Evolutionary conservation across 2,113 vertebrate genomes (phyloP).

Genomic region (Argyrosomus japonicus): DNA sequence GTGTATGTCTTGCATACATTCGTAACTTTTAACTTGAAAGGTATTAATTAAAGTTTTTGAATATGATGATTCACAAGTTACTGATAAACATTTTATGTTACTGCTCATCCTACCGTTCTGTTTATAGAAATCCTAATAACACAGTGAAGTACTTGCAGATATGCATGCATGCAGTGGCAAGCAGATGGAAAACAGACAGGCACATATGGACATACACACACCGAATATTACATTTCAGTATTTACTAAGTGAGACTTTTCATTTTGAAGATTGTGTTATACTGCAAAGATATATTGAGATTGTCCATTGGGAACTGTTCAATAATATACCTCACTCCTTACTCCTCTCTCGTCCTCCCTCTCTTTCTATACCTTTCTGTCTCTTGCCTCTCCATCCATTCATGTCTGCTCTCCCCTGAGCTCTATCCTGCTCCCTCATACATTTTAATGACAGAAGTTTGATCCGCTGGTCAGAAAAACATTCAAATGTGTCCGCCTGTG

Average conservation of each 20-base stretch:
- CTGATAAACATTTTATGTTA: too few relatives aligned
- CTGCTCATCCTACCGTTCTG: too few relatives aligned
- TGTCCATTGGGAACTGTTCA: conserved; percentile 35
- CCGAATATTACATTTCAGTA: conserved; percentile 26
- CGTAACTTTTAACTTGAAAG: too few relatives aligned
- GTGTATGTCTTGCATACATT: too few relatives aligned
- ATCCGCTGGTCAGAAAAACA: conserved; percentile 62
- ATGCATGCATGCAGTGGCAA: not conserved
- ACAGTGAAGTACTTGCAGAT: not conserved
- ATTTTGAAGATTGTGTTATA: conserved; percentile 43
- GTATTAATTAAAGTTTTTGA: too few relatives aligned
- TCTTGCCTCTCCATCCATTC: conserved; percentile 42
- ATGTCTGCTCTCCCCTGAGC: conserved; percentile 35
- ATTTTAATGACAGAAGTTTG: conserved; percentile 76
- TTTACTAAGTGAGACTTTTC: conserved; percentile 39
- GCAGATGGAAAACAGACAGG: not conserved
- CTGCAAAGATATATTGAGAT: conserved; percentile 31
- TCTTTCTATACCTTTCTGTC: conserved; percentile 19
- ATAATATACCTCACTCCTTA: conserved; percentile 6
- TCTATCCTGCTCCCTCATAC: conserved; percentile 63
- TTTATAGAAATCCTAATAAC: too few relatives aligned
- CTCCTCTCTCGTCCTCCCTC: not conserved
- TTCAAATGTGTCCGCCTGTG: conserved; percentile 51
- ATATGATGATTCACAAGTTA: too few relatives aligned
- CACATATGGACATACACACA: not conserved